Percentiles rank a stretch among this genome's conserved stretches.
phyloP scores from a whole-genome alignment of 2,888 invertebrate genomes.

The Piscicola geometra region DNA sequence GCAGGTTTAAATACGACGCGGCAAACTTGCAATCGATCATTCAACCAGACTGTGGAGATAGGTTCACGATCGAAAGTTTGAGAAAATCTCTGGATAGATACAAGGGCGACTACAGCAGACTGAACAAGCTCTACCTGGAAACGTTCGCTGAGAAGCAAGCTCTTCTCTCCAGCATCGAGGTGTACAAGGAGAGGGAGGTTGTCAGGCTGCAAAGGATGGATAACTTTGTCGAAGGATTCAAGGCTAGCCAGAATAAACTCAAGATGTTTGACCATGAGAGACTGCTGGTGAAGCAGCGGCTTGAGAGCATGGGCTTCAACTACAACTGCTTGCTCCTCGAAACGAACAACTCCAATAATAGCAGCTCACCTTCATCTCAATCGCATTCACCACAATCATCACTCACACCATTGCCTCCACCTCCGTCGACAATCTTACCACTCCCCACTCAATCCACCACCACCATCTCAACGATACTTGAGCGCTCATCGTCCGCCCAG shows the following conservation, averaged over 20 bases:
- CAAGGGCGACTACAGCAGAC: slow-evolving; percentile 8
- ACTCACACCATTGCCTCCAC: too few species aligned
- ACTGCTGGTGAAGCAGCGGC: not conserved
- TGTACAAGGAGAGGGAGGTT: not conserved
- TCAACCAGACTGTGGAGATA: not conserved
- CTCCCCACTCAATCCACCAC: too few species aligned
- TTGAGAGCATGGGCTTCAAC: not conserved
- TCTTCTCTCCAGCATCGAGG: not conserved
- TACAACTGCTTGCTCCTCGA: not conserved
- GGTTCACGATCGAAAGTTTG: not conserved
- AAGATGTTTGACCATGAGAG: not conserved
- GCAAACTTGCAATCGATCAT: not conserved
- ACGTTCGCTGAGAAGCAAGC: slow-evolving; percentile 8
- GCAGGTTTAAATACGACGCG: too few species aligned
- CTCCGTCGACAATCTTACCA: too few species aligned
- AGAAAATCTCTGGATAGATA: not conserved
- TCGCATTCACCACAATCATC: too few species aligned
- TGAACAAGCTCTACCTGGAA: not conserved
- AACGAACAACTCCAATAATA: not conserved
- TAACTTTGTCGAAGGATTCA: not conserved
- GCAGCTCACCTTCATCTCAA: not conserved
- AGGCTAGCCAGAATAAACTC: not conserved
- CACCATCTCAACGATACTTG: not conserved
- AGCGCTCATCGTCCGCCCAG: not conserved
- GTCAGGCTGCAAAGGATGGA: not conserved